A percentile compares a stretch with the other conserved stretches of the same genome.
Conservation (phyloP, 2,797 vertebrate genomes). For the Triplophysa bombifrons region DNA sequence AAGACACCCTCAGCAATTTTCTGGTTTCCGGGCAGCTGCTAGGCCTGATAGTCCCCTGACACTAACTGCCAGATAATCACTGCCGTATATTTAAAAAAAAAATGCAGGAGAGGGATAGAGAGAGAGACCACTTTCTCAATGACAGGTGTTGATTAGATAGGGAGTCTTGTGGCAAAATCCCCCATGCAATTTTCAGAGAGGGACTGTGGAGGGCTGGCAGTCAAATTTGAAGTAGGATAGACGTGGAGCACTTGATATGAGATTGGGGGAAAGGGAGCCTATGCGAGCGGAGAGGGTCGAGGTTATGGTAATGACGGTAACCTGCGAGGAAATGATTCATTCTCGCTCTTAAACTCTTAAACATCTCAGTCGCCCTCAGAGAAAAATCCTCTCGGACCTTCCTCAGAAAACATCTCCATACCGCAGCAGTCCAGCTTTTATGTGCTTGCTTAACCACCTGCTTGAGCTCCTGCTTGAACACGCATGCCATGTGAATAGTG, state of each 20-base stretch:
- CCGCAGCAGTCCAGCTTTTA: constrained; percentile 31
- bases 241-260: constrained; percentile 39
- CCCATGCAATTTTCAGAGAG: constrained; percentile 62
- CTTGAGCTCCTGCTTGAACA: constrained; percentile 69
- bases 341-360: constrained; percentile 47
- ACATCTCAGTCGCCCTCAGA: constrained; percentile 46
- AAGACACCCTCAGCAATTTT: constrained; percentile 67
- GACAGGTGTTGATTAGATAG: constrained; percentile 74
- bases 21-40: constrained; percentile 60
- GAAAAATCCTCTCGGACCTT: constrained; percentile 31
- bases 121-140: constrained; percentile 53
- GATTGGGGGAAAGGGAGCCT: constrained; percentile 39
- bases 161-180: constrained; percentile 67
- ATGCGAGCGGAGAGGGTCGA: constrained; percentile 17
- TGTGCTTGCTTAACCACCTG: constrained; percentile 43
- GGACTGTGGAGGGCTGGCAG: constrained; percentile 61
- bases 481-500: constrained; percentile 88
- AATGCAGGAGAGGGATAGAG: constrained; percentile 5
- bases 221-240: constrained; percentile 55
- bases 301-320: constrained; percentile 55
- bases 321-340: constrained; percentile 52
- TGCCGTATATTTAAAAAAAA: constrained; percentile 68
- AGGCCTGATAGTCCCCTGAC: constrained; percentile 61
- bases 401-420: constrained; percentile 45
- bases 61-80: constrained; percentile 70